Conservation (phyloP, 2,888 invertebrate genomes). For the Andrena marginata region DNA sequence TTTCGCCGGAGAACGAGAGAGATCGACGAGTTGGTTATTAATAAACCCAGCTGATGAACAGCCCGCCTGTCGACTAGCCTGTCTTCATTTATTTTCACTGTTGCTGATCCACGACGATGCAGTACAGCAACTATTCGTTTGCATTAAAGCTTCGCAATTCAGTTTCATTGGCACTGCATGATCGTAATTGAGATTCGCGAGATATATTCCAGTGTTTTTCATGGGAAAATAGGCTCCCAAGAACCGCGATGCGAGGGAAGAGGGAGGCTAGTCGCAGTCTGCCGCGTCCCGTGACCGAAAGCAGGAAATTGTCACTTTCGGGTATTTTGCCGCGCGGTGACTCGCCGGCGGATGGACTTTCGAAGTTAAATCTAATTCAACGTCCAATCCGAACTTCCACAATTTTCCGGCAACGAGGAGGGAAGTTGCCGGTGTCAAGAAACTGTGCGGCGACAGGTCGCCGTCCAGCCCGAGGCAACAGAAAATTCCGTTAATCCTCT, state of each 20-base stretch:
- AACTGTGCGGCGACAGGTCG: constrained; percentile 15
- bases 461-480: background rate
- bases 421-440: constrained; percentile 34
- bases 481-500: constrained; percentile 48
- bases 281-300: constrained; percentile 36
- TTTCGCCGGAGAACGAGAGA: background rate
- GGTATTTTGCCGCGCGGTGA: constrained; percentile 28
- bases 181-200: no score
- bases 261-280: constrained; percentile 10
- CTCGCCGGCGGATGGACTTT: constrained; percentile 28
- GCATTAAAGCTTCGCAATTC: no score
- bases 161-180: no score
- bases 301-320: constrained; percentile 48
- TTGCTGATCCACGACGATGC: no score
- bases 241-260: background rate
- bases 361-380: constrained; percentile 57
- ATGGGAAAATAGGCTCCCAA: background rate
- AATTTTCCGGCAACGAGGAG: constrained; percentile 37
- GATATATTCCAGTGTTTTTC: background rate
- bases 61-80: background rate
- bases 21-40: background rate
- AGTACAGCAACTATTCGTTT: no score
- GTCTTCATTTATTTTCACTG: constrained; percentile 12
- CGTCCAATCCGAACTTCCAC: constrained; percentile 46
- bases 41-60: background rate